Base-by-base conservation (phyloP, 2,888 invertebrate species). In the Tachystola acroxantha region DNA sequence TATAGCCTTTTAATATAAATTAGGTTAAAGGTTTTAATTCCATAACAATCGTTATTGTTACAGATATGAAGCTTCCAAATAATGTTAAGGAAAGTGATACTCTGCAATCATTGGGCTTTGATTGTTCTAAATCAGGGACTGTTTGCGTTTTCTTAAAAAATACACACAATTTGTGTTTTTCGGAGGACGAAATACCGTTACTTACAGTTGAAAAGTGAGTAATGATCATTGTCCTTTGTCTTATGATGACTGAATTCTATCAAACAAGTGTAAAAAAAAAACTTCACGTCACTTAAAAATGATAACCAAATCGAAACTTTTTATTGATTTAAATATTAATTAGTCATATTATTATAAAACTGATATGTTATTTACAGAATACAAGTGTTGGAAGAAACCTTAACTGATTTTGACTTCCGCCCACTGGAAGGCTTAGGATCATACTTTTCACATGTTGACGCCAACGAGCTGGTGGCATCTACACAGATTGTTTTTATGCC, bases 401-500 rank as follows among this genome's bases (percentile, higher is more conserved):
- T 47, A 25, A 25, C 20, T 19, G 31, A 42, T 27, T 33, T 25
- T 2, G 24, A 34, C n/a, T 43, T 45, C 2, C n/a, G n/a, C n/a
- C n/a, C n/a, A n/a, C n/a, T n/a, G n/a, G n/a, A n/a, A 12, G 74
- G 65, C 3, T 47, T 74, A 7, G 43, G 39, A 19, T 48, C 48
- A 2, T 66, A 67, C 38, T 59, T 60, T 19, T 51, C 53, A 1
- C 46, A 49, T 9, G 48, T 69, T 2, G 63, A 64, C 9, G 35
- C 53, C 0, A 66, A 75, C 37, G 70, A 66, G 32, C 40, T 74
- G 1, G 16, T 40, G 1, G 64, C 64, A 3, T 59, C 59, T 0
- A 40, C 49, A 3, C 61, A 69, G n/a, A 40, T 62, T 10, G 46
- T 64, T 5, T 27, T 52, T 7, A 44, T 66, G 34, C 52, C 40